phyloP scores from a whole-genome alignment of 53 echinoderm and acorn worm genomes.

The Holothuria leucospilota region DNA sequence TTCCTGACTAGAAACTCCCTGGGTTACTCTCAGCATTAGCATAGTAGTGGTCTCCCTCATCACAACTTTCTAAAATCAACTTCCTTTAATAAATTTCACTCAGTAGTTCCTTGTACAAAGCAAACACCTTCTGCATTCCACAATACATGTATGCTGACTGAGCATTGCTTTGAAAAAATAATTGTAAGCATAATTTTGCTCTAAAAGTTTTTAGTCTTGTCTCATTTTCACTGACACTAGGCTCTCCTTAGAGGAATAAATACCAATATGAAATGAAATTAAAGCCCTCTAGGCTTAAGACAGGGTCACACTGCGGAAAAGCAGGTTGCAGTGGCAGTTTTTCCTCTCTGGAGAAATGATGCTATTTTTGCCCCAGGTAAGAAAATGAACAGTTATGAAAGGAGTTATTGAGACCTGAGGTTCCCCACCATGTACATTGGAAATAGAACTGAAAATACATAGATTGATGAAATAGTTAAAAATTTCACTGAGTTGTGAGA shows the following conservation, averaged over 20 bases:
- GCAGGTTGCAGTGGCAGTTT: conserved; percentile 15
- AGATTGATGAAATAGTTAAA: not conserved
- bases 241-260: conserved; percentile 37
- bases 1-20: no score
- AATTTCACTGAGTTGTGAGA: not conserved
- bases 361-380: conserved; percentile 37
- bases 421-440: conserved; percentile 15
- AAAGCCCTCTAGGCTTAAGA: conserved; percentile 23
- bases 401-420: conserved; percentile 6
- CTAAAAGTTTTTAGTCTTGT: not conserved
- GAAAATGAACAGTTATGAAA: conserved; percentile 2
- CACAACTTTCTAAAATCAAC: no score
- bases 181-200: no score
- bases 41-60: no score
- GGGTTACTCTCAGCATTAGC: no score
- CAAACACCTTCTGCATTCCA: no score
- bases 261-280: conserved; percentile 36
- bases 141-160: no score
- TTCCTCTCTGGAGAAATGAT: conserved; percentile 41
- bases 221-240: not conserved
- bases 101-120: no score
- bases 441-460: conserved; percentile 9
- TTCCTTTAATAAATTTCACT: no score
- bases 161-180: no score
- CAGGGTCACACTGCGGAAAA: not conserved